Evolutionary conservation across 2,888 invertebrate species (phyloP).

Genomic region (Chironomus riparius): DNA sequence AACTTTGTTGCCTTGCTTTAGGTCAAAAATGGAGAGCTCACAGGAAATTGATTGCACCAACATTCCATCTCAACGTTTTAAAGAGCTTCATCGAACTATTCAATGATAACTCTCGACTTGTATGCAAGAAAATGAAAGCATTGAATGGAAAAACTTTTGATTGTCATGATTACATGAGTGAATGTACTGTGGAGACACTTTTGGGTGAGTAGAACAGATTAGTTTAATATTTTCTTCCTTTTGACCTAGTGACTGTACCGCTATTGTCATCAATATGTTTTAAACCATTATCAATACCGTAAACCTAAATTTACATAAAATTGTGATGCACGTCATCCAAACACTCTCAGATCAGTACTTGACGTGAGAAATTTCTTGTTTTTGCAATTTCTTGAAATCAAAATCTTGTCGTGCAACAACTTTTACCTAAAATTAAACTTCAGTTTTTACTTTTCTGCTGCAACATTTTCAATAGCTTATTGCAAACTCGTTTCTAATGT

Average conservation of each 20-base stretch:
- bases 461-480: not conserved
- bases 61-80: conserved; percentile 78
- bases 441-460: not conserved
- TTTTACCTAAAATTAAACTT: not conserved
- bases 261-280: too few species aligned
- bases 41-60: conserved; percentile 77
- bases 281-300: too few species aligned
- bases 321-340: not conserved
- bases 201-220: conserved; percentile 49
- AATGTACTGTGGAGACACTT: conserved; percentile 73
- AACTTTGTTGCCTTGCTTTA: conserved; percentile 35
- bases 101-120: conserved; percentile 69
- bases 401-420: not conserved
- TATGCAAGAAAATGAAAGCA: conserved; percentile 62
- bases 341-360: not conserved
- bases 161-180: conserved; percentile 76
- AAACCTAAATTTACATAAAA: too few species aligned
- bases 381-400: not conserved
- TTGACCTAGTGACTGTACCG: too few species aligned
- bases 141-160: conserved; percentile 61
- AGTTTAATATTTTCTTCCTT: not conserved
- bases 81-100: conserved; percentile 80
- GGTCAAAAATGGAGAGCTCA: conserved; percentile 79
- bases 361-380: not conserved
- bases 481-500: too few species aligned